These are phyloP conservation scores for Haemorhous mexicanus DNA, from an alignment of 2,113 vertebrate species.

Conservation along the genomic window DNA sequence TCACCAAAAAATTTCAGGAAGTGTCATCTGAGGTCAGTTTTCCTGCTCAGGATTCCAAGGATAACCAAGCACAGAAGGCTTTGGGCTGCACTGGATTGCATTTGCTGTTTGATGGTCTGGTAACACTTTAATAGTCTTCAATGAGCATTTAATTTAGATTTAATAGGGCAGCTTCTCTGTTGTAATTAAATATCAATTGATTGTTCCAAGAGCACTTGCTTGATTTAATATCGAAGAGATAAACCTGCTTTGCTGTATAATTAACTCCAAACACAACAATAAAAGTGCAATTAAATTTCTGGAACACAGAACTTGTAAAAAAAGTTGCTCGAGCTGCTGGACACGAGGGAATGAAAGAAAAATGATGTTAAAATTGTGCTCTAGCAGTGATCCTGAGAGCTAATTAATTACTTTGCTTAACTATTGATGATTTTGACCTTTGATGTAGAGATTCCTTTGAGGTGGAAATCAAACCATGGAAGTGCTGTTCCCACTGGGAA, in stretches of 20 bases:
- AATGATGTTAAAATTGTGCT: not conserved
- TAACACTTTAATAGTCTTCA: slow-evolving; percentile 59
- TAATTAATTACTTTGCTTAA: not conserved
- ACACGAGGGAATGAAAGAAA: not conserved
- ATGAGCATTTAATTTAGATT: slow-evolving; percentile 67
- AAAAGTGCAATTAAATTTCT: slow-evolving; percentile 23
- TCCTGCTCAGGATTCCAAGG: not conserved
- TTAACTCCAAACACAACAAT: slow-evolving; percentile 50
- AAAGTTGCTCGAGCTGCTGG: not conserved
- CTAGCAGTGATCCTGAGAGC: not conserved
- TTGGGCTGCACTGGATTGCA: not conserved
- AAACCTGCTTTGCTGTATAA: slow-evolving; percentile 41
- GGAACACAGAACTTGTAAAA: not conserved
- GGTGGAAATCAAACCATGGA: slow-evolving; percentile 9
- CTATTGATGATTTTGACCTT: slow-evolving; percentile 8
- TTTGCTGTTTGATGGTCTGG: slow-evolving; percentile 43
- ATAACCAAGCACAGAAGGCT: not conserved
- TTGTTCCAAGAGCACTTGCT: slow-evolving; percentile 56
- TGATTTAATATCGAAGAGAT: slow-evolving; percentile 55
- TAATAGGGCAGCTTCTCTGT: slow-evolving; percentile 63
- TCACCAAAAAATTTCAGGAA: not conserved
- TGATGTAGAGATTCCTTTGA: not conserved
- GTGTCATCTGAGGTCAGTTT: not conserved
- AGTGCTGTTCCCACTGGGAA: not conserved
- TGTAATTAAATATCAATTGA: slow-evolving; percentile 71